Conservation (phyloP, 2,888 invertebrate genomes). For the Tholera decimalis region DNA sequence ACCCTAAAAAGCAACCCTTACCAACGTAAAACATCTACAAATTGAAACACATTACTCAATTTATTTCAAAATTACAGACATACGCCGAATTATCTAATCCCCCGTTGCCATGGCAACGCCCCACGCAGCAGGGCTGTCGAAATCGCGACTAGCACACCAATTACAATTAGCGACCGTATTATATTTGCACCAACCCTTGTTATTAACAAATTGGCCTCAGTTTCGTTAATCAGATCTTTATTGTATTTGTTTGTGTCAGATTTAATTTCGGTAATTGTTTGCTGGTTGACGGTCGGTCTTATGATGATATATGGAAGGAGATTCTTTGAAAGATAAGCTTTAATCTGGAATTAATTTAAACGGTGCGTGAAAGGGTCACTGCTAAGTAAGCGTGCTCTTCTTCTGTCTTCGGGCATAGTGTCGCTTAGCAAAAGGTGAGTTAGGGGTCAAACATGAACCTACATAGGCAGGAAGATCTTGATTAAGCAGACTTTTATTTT, state of each 20-base stretch:
- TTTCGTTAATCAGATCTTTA: conserved; percentile 57
- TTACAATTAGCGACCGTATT: conserved; percentile 65
- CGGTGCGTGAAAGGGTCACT: not conserved
- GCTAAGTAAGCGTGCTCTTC: not conserved
- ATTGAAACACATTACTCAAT: conserved; percentile 49
- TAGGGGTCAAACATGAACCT: not conserved
- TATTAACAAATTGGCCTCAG: conserved; percentile 61
- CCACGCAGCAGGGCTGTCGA: conserved; percentile 59
- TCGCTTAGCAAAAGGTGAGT: not conserved
- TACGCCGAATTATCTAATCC: conserved; percentile 61
- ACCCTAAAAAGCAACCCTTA: conserved; percentile 8
- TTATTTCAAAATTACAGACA: conserved; percentile 59
- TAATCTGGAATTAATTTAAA: not conserved
- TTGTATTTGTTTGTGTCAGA: conserved; percentile 55
- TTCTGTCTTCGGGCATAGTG: not conserved
- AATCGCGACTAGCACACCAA: conserved; percentile 55
- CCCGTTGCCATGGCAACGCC: conserved; percentile 60
- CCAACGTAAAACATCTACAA: conserved; percentile 28
- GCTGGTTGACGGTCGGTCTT: not conserved
- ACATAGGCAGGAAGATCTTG: too few species aligned
- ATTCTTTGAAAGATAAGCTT: not conserved
- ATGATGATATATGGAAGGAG: not conserved
- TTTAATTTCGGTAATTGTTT: conserved; percentile 37
- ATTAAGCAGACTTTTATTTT: too few species aligned
- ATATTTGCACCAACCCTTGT: conserved; percentile 63